Conservation (phyloP, 2,113 vertebrate genomes). For the Sporophila hypoxantha region DNA sequence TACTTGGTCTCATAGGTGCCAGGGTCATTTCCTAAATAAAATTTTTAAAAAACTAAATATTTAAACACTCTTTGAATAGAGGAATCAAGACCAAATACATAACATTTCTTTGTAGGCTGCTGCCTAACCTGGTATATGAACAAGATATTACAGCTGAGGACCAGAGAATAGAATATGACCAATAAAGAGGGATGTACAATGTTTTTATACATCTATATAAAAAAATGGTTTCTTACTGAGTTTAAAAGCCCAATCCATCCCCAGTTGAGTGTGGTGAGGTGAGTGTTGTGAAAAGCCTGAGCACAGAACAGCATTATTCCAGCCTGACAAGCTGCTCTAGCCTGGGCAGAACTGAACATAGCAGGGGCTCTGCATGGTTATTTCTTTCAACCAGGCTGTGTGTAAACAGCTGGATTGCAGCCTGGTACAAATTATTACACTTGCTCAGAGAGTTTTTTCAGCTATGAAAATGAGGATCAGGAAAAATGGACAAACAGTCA, state of each 20-base stretch:
- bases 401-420: neutral
- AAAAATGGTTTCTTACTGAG: neutral
- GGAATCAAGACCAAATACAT: neutral
- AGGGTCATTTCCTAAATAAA: neutral
- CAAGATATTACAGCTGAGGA: neutral
- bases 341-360: neutral
- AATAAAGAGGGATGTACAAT: neutral
- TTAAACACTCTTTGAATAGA: neutral
- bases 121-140: neutral
- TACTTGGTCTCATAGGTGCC: neutral
- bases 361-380: neutral
- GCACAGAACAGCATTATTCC: neutral
- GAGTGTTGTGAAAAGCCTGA: neutral
- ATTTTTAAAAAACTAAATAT: neutral
- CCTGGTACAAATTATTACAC: neutral
- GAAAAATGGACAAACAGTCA: neutral
- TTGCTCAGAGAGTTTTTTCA: neutral
- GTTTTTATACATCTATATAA: neutral
- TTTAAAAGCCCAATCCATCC: neutral
- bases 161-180: neutral
- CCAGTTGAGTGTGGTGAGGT: neutral
- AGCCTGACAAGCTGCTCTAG: neutral
- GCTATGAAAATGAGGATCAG: neutral
- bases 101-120: neutral
- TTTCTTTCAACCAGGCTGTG: neutral